These are phyloP conservation scores for Dendropsophus ebraccatus DNA, from an alignment of 2,113 vertebrate species.

Conservation along the genomic window DNA sequence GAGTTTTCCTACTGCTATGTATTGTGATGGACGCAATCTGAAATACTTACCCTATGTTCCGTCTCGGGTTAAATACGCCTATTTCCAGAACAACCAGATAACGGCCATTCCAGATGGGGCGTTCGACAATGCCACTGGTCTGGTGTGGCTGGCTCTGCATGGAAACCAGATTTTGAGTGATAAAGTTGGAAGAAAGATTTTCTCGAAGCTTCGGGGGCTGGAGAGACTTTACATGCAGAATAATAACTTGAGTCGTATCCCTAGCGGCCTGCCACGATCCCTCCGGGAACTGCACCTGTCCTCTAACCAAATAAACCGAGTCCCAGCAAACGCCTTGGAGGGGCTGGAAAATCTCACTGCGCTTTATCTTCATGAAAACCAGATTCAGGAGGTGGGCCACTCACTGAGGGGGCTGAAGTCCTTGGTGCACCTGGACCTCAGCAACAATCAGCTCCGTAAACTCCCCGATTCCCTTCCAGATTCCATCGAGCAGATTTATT, in stretches of 20 bases:
- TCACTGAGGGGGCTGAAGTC: constrained; percentile 83
- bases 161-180: constrained; percentile 87
- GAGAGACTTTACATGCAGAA: constrained; percentile 91
- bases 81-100: constrained; percentile 93
- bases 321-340: constrained; percentile 80
- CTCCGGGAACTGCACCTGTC: constrained; percentile 86
- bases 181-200: constrained; percentile 80
- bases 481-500: constrained; percentile 88
- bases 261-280: constrained; percentile 82
- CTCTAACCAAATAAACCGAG: constrained; percentile 84
- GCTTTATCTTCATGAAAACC: constrained; percentile 88
- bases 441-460: constrained; percentile 86
- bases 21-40: constrained; percentile 88
- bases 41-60: constrained; percentile 86
- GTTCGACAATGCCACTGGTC: constrained; percentile 86
- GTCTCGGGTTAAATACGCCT: constrained; percentile 89
- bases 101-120: constrained; percentile 81
- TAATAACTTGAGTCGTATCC: constrained; percentile 90
- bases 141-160: constrained; percentile 92
- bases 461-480: constrained; percentile 84
- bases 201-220: constrained; percentile 80
- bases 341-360: constrained; percentile 92
- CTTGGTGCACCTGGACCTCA: constrained; percentile 86
- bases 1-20: constrained; percentile 89
- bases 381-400: constrained; percentile 81